Evolutionary conservation across 2,888 invertebrate species (phyloP).

Genomic region (Polydrusus tereticollis): DNA sequence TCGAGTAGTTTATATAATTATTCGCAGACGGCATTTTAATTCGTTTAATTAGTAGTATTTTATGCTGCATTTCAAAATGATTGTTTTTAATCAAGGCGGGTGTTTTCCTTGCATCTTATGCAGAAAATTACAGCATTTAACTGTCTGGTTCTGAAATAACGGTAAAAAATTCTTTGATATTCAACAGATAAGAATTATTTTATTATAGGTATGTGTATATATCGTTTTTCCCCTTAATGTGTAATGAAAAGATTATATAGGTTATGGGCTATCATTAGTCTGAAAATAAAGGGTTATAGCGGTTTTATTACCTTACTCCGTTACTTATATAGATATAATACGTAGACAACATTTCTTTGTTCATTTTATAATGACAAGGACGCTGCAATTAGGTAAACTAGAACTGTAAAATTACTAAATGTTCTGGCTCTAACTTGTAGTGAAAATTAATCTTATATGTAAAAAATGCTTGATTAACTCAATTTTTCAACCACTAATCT

Average conservation of each 20-base stretch:
- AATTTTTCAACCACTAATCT: too few relatives aligned
- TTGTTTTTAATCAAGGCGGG: constrained; percentile 46
- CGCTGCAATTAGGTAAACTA: not conserved
- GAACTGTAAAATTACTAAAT: not conserved
- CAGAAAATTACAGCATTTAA: constrained; percentile 40
- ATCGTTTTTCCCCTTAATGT: constrained; percentile 11
- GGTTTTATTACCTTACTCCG: constrained; percentile 1
- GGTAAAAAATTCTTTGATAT: constrained; percentile 39
- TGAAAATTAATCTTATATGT: too few relatives aligned
- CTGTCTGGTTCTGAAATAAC: constrained; percentile 32
- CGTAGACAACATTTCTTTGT: not conserved
- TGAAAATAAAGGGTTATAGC: not conserved
- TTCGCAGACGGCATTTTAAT: not conserved
- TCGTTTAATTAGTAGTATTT: constrained; percentile 19
- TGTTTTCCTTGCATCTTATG: constrained; percentile 28
- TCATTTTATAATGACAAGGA: not conserved
- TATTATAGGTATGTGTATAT: constrained; percentile 23
- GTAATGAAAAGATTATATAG: constrained; percentile 16
- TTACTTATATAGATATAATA: not conserved
- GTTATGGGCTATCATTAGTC: constrained; percentile 7
- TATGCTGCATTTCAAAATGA: constrained; percentile 47
- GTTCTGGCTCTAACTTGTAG: not conserved
- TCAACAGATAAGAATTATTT: constrained; percentile 19
- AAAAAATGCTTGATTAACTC: too few relatives aligned
- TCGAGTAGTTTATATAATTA: not conserved